Conservation (phyloP, 2,113 vertebrate genomes). For the Sitta europaea region DNA sequence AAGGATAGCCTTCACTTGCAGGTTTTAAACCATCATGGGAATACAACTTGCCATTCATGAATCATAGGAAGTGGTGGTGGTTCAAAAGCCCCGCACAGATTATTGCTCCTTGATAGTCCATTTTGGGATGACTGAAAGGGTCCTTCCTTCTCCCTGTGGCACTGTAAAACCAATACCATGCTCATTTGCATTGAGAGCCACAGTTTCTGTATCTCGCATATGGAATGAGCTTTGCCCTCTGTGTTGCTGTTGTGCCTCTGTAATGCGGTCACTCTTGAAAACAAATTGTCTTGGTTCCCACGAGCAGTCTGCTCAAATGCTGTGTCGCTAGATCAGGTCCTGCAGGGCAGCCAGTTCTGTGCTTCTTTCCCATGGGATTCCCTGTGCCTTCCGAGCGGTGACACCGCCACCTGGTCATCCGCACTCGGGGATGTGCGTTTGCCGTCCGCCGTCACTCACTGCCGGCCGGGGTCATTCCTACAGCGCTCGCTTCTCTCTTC, state of each 20-base stretch:
- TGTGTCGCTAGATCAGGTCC: background rate
- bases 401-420: background rate
- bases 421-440: fast-evolving
- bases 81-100: background rate
- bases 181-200: fast-evolving
- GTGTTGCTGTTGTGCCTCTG: fast-evolving
- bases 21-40: background rate
- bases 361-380: background rate
- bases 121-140: background rate
- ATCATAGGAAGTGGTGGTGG: background rate
- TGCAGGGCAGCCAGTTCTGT: background rate
- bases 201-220: background rate
- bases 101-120: background rate
- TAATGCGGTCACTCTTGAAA: background rate
- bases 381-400: background rate
- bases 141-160: background rate
- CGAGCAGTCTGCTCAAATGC: too few relatives aligned
- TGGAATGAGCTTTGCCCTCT: background rate
- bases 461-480: too few relatives aligned
- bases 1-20: background rate
- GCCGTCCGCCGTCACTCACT: background rate
- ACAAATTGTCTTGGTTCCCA: background rate
- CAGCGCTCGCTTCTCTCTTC: too few relatives aligned
- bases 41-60: background rate
- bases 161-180: background rate